Evolutionary conservation across 2,797 vertebrate genomes (phyloP).

Genomic region (Propithecus deckenii): DNA sequence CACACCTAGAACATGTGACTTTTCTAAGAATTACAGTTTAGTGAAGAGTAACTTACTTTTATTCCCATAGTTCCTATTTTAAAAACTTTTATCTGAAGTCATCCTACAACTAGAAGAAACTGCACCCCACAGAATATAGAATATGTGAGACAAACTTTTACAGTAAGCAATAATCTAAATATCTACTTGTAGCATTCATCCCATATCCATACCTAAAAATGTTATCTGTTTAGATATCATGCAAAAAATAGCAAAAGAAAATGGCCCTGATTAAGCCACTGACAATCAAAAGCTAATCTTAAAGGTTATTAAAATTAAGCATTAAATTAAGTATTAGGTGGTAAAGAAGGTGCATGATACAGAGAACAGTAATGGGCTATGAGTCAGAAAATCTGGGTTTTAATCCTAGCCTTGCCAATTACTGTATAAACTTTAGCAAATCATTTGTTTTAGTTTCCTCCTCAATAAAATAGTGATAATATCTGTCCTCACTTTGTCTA

Average conservation of each 20-base stretch:
- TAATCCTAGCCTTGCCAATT: neutral
- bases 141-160: slow-evolving; percentile 18
- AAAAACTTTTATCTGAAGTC: slow-evolving; percentile 38
- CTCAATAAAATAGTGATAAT: slow-evolving; percentile 19
- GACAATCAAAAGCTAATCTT: slow-evolving; percentile 28
- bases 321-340: neutral
- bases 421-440: slow-evolving; percentile 34
- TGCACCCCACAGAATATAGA: neutral
- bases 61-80: neutral
- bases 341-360: neutral
- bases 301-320: slow-evolving; percentile 26
- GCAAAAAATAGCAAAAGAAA: neutral
- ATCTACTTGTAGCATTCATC: neutral
- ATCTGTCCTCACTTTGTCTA: neutral
- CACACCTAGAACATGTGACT: neutral
- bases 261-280: neutral
- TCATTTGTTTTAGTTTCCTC: slow-evolving; percentile 9
- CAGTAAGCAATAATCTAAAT: slow-evolving; percentile 1
- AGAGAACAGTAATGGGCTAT: neutral
- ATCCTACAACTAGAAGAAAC: slow-evolving; percentile 32
- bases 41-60: slow-evolving; percentile 12
- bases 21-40: slow-evolving; percentile 40
- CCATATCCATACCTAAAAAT: neutral
- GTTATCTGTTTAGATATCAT: slow-evolving; percentile 4
- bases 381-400: slow-evolving; percentile 27